phyloP scores from a whole-genome alignment of 2,888 invertebrate genomes.

The Halocaridina rubra region DNA sequence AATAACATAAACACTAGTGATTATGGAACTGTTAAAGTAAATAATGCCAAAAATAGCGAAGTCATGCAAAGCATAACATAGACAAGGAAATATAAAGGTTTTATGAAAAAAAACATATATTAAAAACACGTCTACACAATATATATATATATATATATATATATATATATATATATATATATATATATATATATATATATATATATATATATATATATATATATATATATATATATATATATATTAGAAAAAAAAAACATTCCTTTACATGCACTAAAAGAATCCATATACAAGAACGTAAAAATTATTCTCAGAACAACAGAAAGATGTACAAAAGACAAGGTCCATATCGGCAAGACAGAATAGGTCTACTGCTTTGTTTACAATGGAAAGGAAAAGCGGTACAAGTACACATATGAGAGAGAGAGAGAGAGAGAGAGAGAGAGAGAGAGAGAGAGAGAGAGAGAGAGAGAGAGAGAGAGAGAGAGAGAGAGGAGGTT shows the following conservation, averaged over 20 bases:
- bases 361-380: too few relatives aligned
- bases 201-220: neutral
- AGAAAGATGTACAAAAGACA: too few relatives aligned
- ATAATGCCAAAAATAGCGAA: too few relatives aligned
- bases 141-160: neutral
- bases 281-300: neutral
- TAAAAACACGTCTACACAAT: too few relatives aligned
- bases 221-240: neutral
- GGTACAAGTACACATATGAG: neutral
- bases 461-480: neutral
- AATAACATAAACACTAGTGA: too few relatives aligned
- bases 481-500: neutral
- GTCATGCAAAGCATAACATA: too few relatives aligned
- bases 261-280: neutral
- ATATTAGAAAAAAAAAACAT: neutral
- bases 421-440: neutral
- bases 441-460: constrained; percentile 2
- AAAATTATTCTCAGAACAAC: too few relatives aligned
- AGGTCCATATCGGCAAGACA: too few relatives aligned
- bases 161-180: neutral
- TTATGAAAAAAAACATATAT: too few relatives aligned
- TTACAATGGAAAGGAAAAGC: too few relatives aligned
- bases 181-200: neutral
- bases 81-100: too few relatives aligned
- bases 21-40: too few relatives aligned